Base-by-base conservation (phyloP, 2,797 vertebrate species). In the Austrolebias charrua region DNA sequence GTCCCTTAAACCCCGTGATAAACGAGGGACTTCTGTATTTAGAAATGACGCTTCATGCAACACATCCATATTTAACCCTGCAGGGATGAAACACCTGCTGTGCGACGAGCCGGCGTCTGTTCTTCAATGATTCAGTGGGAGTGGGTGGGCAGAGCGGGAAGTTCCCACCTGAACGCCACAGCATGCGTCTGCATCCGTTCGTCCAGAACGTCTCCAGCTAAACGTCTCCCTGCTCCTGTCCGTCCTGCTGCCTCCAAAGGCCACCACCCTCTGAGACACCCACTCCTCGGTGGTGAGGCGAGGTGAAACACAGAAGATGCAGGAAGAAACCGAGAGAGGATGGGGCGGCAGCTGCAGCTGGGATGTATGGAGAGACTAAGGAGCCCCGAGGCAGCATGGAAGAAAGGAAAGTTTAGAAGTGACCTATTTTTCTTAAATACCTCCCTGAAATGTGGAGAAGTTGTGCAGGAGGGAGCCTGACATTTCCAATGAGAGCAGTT, bases 401-500 rank as follows among this genome's bases (percentile, higher is more conserved):
- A 49, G 29, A 61, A 46, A 60, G 53, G 72, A 76, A 76, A 57
- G 72, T 75, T 40, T 44, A 57, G 58, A 77, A 66, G 56, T 75
- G 81, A 79, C 79, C 79, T 69, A 81, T 80, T 87, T 58, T 88
- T 66, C 43, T 66, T 55, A 63, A 66, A 74, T 68, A 76, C 60
- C 64, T 76, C 50, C 50, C 44, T 66, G 53, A 73, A 76, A 70
- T 55, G 53, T 56, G 70, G 60, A 16, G 2, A 44, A 68, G 58
- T 68, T 68, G 63, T 42, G 46, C 16, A 53, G 64, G 43, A 74
- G 48, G 51, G 48, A 59, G 55, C 55, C 47, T 89, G 86, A 81
- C 84, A 84, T 90, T 92, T 87, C 69, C 55, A 52, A 71, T 44
- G 55, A 44, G 64, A 83, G 69, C 75, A 73, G 78, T 83, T 86